Evolutionary conservation across 2,888 invertebrate species (phyloP).

Genomic region (Macroteleia sp.): DNA sequence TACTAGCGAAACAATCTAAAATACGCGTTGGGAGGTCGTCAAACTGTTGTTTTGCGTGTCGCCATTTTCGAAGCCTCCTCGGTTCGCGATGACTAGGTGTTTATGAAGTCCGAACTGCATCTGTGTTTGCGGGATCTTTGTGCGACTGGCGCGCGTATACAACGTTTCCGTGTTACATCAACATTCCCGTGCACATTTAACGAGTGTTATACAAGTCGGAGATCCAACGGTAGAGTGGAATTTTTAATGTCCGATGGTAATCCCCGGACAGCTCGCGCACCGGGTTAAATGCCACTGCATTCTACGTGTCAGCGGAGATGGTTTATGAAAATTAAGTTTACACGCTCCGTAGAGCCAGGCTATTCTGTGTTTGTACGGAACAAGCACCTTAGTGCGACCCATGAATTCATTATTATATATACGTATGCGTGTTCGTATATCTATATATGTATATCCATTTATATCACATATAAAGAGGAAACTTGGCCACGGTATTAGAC

Average conservation of each 20-base stretch:
- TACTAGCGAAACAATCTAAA: slow-evolving; percentile 49
- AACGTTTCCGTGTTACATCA: slow-evolving; percentile 59
- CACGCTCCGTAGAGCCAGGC: slow-evolving; percentile 53
- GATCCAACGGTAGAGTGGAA: slow-evolving; percentile 60
- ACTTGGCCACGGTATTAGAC: slow-evolving; percentile 20
- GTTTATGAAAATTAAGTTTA: slow-evolving; percentile 69
- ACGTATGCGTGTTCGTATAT: slow-evolving; percentile 11
- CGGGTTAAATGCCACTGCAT: slow-evolving; percentile 65
- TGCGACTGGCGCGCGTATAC: slow-evolving; percentile 32
- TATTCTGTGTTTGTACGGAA: slow-evolving; percentile 48
- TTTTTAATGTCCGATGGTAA: slow-evolving; percentile 63
- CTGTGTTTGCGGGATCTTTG: slow-evolving; percentile 40
- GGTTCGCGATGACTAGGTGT: slow-evolving; percentile 49
- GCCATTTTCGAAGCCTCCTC: slow-evolving; percentile 13
- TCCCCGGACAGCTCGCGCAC: slow-evolving; percentile 59
- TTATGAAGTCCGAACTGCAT: slow-evolving; percentile 51
- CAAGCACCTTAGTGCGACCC: slow-evolving; percentile 45
- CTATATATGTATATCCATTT: neutral
- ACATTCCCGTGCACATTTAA: slow-evolving; percentile 50
- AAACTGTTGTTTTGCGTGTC: slow-evolving; percentile 35
- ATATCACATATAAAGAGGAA: neutral
- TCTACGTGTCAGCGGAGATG: slow-evolving; percentile 65
- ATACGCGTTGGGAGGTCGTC: slow-evolving; percentile 52
- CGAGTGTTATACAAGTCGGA: slow-evolving; percentile 56
- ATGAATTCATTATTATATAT: slow-evolving; percentile 58